phyloP scores from a whole-genome alignment of 1,140 invertebrate species.

The Drosophila kepulauana region DNA sequence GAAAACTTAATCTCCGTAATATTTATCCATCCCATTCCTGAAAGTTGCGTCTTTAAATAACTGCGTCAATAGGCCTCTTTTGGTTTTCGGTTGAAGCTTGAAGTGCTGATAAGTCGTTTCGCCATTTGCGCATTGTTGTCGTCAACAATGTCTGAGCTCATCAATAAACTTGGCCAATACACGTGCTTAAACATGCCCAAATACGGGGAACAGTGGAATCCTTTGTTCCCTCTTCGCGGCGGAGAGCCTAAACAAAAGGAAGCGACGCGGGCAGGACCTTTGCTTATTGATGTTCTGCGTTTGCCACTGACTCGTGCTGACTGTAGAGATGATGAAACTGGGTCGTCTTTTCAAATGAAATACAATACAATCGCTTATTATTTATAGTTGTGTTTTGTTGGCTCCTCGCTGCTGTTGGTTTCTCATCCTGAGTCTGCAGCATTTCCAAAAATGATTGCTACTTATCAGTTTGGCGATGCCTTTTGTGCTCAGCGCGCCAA shows the following conservation, averaged over 20 bases:
- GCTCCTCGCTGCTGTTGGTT: not conserved
- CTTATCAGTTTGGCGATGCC: conserved; percentile 45
- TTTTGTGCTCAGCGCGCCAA: conserved; percentile 8
- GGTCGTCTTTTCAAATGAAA: conserved; percentile 68
- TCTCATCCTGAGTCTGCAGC: not conserved
- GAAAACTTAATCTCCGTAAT: not conserved
- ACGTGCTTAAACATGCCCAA: conserved; percentile 51
- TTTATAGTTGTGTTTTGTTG: conserved; percentile 70
- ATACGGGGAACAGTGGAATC: conserved; percentile 31
- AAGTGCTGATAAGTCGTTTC: conserved; percentile 36
- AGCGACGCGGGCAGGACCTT: not conserved
- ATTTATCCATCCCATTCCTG: not conserved
- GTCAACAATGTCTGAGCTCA: conserved; percentile 42
- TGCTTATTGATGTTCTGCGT: conserved; percentile 33
- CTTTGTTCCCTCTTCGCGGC: conserved; percentile 21
- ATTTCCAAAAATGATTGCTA: conserved; percentile 38
- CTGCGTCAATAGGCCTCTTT: not conserved
- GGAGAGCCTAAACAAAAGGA: conserved; percentile 49
- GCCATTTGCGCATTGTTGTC: conserved; percentile 35
- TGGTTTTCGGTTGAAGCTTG: not conserved
- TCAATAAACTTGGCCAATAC: conserved; percentile 64
- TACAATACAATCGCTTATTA: conserved; percentile 66
- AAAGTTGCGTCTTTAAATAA: conserved; percentile 11
- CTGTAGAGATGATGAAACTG: conserved; percentile 23
- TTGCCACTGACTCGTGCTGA: conserved; percentile 5